phyloP scores from a whole-genome alignment of 2,797 vertebrate species.

The Phrynocephalus guinanensis region DNA sequence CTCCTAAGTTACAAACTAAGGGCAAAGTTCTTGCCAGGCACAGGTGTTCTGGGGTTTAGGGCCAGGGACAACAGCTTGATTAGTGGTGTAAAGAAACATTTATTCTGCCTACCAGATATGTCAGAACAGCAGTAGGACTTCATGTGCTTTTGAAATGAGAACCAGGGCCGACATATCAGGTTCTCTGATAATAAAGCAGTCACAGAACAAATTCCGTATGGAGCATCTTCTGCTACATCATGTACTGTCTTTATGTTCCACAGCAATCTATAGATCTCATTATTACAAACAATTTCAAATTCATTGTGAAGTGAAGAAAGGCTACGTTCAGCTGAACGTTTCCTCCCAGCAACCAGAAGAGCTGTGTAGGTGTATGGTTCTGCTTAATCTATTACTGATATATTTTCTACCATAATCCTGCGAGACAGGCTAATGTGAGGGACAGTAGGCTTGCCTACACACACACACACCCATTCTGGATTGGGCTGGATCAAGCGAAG shows the following conservation, averaged over 20 bases:
- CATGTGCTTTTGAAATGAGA: constrained; percentile 12
- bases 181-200: not conserved
- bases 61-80: not conserved
- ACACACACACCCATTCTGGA: no score
- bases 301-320: not conserved
- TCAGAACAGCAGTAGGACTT: not conserved
- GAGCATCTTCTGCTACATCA: not conserved
- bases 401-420: no score
- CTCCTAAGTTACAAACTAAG: not conserved
- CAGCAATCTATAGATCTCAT: not conserved
- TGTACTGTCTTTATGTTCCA: not conserved
- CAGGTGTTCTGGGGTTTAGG: not conserved
- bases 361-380: no score
- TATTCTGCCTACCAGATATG: not conserved
- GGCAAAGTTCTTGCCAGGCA: fast-evolving
- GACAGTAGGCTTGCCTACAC: no score
- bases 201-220: not conserved
- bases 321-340: not conserved
- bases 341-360: no score
- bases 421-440: no score
- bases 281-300: not conserved
- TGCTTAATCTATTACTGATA: no score
- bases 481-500: no score
- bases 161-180: not conserved
- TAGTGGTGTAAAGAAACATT: constrained; percentile 15